Base-by-base conservation (phyloP, 2,888 invertebrate species). In the Drosophila colorata region DNA sequence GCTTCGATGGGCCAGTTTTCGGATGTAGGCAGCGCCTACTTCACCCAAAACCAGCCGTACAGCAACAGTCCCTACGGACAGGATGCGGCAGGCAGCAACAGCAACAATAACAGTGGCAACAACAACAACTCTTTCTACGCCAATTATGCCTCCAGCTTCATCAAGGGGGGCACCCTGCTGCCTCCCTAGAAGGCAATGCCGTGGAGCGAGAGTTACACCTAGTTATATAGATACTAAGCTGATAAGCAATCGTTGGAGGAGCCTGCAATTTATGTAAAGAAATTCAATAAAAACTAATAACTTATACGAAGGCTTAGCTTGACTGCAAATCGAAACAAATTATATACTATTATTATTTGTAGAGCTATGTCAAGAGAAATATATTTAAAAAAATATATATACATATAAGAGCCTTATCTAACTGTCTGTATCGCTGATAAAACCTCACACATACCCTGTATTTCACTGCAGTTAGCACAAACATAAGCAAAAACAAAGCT, bases 161-260 rank as follows among this genome's bases (percentile, higher is more conserved):
- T 81, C 20, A 87, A 85, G 37, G 74, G 69, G 2, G 51, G 55
- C 20, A 66, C 77, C 1, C 25, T 81, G 16, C 28, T 74, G 43
- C 85, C 87, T 0, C 81, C 87, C 65, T 84, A 87, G 77, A 59
- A 65, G 5, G 16, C 20, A 41, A 8, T 41, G 31, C 31, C 57
- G n/a, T 72, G 65, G 67, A 68, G 61, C 52, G 55, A 49, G 40
- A 61, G 58, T 46, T 82, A 68, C 35, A 69, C 67, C 13, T 59
- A 72, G 60, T 48, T 64, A 52, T 37, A 43, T 38, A 57, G 55
- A 56, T 69, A 13, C 6, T 4, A 18, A 40, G 2, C 2, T 13
- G 49, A 11, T 31, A 38, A n/a, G 33, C 44, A 44, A 49, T 58
- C 40, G 37, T 40, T 40, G 4, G 33, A 76, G 41, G 46, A 68